Percentiles rank a stretch among this genome's conserved stretches.
phyloP scores from a whole-genome alignment of 2,888 invertebrate genomes.

The Pantelozetes paolii region DNA sequence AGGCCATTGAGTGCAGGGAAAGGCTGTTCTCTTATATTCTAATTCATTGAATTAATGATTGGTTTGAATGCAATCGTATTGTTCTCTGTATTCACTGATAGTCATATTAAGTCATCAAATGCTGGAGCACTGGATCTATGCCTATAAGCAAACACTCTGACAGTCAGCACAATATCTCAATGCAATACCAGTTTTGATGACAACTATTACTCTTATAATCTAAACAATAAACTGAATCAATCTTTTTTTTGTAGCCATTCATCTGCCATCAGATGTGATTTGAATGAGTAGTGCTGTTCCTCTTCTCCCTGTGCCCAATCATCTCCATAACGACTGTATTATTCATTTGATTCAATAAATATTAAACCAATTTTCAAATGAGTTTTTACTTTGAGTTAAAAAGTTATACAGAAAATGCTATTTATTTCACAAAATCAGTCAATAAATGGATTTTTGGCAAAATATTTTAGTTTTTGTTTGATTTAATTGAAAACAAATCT shows the following conservation, averaged over 20 bases:
- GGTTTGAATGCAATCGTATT: too few relatives aligned
- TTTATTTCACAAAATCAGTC: too few relatives aligned
- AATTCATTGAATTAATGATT: too few relatives aligned
- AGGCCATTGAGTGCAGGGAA: too few relatives aligned
- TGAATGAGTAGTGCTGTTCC: not conserved
- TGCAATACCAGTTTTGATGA: not conserved
- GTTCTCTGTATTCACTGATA: not conserved
- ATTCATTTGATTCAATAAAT: not conserved
- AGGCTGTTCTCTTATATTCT: too few relatives aligned
- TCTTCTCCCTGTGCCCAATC: not conserved
- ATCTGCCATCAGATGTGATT: not conserved
- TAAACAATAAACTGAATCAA: not conserved
- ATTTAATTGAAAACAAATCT: too few relatives aligned
- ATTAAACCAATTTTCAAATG: not conserved
- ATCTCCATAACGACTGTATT: not conserved
- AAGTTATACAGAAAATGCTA: too few relatives aligned
- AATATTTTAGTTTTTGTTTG: not conserved
- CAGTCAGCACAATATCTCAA: not conserved
- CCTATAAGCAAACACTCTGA: not conserved
- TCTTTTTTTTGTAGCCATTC: not conserved
- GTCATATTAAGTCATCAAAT: not conserved
- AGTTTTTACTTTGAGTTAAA: not conserved
- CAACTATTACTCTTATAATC: not conserved
- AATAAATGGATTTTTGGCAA: too few relatives aligned
- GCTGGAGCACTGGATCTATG: not conserved